Conservation (phyloP, 2,888 invertebrate genomes). For the Catonia carolina region DNA sequence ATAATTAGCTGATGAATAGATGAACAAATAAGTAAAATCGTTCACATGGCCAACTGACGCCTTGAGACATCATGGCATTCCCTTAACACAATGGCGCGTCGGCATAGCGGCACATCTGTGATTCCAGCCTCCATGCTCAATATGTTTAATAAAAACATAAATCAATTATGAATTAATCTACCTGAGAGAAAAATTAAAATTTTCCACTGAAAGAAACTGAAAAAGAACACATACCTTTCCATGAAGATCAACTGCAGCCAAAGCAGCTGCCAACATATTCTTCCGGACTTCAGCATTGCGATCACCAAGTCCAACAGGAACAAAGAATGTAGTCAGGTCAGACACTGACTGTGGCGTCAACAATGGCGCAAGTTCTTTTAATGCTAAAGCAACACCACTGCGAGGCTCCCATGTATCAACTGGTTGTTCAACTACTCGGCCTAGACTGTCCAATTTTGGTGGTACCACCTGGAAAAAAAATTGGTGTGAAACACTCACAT, state of each 20-base stretch:
- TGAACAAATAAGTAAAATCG: no score
- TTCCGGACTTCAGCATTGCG: slow-evolving; percentile 64
- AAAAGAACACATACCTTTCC: slow-evolving; percentile 77
- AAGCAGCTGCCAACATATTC: slow-evolving; percentile 91
- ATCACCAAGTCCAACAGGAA: slow-evolving; percentile 80
- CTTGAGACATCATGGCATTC: no score
- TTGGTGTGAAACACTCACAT: no score
- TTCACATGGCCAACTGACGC: no score
- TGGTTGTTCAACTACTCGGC: slow-evolving; percentile 75
- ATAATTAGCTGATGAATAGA: no score
- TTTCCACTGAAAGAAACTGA: no score
- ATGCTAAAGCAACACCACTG: slow-evolving; percentile 77
- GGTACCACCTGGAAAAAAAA: slow-evolving; percentile 58
- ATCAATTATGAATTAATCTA: no score
- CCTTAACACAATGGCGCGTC: no score
- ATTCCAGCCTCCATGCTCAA: no score
- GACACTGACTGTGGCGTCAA: slow-evolving; percentile 61
- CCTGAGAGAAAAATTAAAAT: no score
- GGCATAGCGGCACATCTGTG: no score
- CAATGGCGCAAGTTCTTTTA: slow-evolving; percentile 71
- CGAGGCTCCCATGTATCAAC: slow-evolving; percentile 88
- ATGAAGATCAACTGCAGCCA: slow-evolving; percentile 83
- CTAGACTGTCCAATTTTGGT: slow-evolving; percentile 83
- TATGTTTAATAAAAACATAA: no score
- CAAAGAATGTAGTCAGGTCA: slow-evolving; percentile 71